Evolutionary conservation across 2,113 vertebrate species (phyloP), one percentile per base, ranked within the genome.

Genomic region (Lontra canadensis): DNA sequence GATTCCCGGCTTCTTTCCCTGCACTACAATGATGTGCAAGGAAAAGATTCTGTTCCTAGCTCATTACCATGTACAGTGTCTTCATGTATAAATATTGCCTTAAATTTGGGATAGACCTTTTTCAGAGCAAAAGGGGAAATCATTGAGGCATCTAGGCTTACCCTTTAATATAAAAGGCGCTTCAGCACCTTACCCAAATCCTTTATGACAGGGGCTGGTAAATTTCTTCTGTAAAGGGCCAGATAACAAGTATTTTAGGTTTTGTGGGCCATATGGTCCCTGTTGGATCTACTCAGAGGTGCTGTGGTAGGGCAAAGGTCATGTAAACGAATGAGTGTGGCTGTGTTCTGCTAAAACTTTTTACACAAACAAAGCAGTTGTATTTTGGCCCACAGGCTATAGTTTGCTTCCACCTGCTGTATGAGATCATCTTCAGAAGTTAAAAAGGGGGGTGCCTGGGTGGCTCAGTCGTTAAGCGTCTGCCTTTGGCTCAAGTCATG

Each of bases 1-100:
- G 61, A 82, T 82, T 55, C 8, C 59, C 88, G 23, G 73, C 34
- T 79, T 93, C 82, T 86, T 2, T 85, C 65, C 36, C 49, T 96
- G 7, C 0, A 91, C 29, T 90, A 93, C n/a, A 42, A 18, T 29
- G 25, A 79, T 80, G 47, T 63, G 5, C 59, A 93, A 96, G 44
- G 81, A 91, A 86, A 93, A 93, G 34, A 83, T 39, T 94, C 88
- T 88, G 1, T 95, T 91, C 36, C 78, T 97, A 82, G 52, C n/a
- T 85, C 52, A 88, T 80, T 92, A 88, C 76, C 65, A 57, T 73
- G 29, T 82, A 80, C 7, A 52, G 44, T 39, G 29, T 96, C 71
- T 92, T 90, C 34, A 90, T 14, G 49, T 97, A 14, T 95, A 76
- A 90, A 90, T 95, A 84, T 69, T 86, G 63, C 71, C n/a, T 26